Conservation (phyloP, 2,888 invertebrate genomes). For the Leptinotarsa juncta region DNA sequence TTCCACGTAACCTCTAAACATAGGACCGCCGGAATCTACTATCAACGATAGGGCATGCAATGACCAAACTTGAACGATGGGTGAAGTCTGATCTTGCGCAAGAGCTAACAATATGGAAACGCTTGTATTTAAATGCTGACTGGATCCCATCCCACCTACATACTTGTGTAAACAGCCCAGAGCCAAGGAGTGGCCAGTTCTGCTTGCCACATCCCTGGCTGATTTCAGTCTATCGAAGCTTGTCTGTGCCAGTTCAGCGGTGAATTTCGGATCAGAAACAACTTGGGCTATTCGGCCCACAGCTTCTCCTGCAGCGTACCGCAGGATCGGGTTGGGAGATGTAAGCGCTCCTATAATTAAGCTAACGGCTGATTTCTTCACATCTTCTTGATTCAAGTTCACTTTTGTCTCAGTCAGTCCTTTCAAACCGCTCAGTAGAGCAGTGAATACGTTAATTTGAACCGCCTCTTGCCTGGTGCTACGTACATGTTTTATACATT, state of each 20-base stretch:
- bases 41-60: constrained; percentile 94
- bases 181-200: constrained; percentile 90
- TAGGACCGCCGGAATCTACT: constrained; percentile 98
- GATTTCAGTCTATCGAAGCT: constrained; percentile 90
- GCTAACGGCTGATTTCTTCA: constrained; percentile 84
- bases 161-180: constrained; percentile 97
- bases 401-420: constrained; percentile 87
- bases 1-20: constrained; percentile 98
- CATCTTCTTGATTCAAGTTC: constrained; percentile 88
- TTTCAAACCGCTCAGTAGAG: constrained; percentile 88
- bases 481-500: constrained; percentile 94
- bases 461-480: constrained; percentile 93
- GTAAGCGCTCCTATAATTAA: constrained; percentile 83
- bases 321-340: constrained; percentile 80
- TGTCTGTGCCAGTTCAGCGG: constrained; percentile 89
- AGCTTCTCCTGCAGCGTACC: constrained; percentile 96
- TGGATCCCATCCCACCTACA: constrained; percentile 95
- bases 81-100: constrained; percentile 92
- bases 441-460: constrained; percentile 96
- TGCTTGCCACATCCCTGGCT: constrained; percentile 86
- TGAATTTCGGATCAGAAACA: constrained; percentile 86
- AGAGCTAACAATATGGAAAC: constrained; percentile 94
- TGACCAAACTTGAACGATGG: constrained; percentile 98
- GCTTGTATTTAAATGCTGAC: constrained; percentile 93
- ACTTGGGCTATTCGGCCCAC: constrained; percentile 94